Evolutionary conservation across 2,888 invertebrate genomes (phyloP), one percentile per base, ranked within the genome.

Genomic region (Calameuta idolon): DNA sequence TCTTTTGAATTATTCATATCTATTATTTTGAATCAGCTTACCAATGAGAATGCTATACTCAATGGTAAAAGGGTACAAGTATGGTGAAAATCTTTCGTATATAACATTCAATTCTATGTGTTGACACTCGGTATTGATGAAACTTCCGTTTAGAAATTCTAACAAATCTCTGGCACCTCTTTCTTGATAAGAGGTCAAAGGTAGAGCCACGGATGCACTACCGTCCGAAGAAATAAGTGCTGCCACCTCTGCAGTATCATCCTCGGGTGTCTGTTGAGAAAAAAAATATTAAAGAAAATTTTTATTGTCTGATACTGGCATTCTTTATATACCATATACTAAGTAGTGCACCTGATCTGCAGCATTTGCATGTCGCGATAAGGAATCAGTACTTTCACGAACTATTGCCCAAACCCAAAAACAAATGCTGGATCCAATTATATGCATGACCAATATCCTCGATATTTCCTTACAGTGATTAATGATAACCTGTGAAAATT

Each of bases 321-420:
- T 9, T 23, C 23, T 9, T 55, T 15, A 40, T 15, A 35, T 35
- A 35, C 35, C 35, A 23, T 4, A 55, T 55, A 55, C 9, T 9
- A 55, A 55, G 55, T 55, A 55, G 5, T 35, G 82, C 81, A 11
- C 81, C 85, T 69, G 88, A 86, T 69, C 90, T 68, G 82, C 82
- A 40, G 79, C 79, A 81, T 92, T 91, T 3, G 93, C 92, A n/a
- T 90, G 87, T 80, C 87, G 87, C 12, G 93, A 92, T 73, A 96
- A 91, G 1, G 95, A 94, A 77, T 96, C 94, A 34, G 95, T 91
- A 0, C 95, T 96, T 91, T 97, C 96, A 78, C 95, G 93, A 23
- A 96, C 93, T 80, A 96, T 95, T 3, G 96, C 95, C 88, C 94
- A 94, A n/a, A 96, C 90, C 96, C 96, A 96, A 87, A 96, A 95